phyloP scores from a whole-genome alignment of 1,140 invertebrate genomes.

The Aphidius gifuensis region DNA sequence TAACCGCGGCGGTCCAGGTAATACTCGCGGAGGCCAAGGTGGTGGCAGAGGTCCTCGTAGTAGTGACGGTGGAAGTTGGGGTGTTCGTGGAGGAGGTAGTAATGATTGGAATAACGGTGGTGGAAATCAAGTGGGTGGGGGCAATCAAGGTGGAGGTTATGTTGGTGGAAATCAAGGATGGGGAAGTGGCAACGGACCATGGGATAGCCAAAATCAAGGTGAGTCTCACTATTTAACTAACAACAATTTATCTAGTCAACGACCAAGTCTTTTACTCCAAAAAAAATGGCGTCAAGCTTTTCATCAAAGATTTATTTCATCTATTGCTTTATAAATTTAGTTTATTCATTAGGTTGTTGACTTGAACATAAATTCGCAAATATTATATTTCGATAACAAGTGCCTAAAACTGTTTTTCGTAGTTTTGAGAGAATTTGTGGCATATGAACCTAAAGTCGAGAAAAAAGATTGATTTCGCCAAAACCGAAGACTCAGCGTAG shows the following conservation, averaged over 20 bases:
- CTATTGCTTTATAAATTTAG: no score
- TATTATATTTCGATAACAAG: no score
- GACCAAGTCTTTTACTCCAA: not conserved
- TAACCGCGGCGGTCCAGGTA: slow-evolving; percentile 38
- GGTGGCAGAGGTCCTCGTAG: slow-evolving; percentile 42
- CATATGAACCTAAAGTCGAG: no score
- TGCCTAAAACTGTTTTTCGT: no score
- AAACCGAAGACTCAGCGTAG: no score
- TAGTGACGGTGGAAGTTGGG: slow-evolving; percentile 23
- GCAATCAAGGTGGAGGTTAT: slow-evolving; percentile 46
- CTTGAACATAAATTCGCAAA: no score
- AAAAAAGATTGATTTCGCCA: no score
- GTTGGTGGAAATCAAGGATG: slow-evolving; percentile 52
- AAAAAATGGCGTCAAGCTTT: not conserved
- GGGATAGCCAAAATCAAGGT: slow-evolving; percentile 55
- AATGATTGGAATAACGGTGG: slow-evolving; percentile 53
- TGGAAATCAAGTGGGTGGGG: slow-evolving; percentile 26
- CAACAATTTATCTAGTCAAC: not conserved
- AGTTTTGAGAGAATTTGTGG: no score
- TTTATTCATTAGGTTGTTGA: no score
- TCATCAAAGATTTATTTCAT: not conserved
- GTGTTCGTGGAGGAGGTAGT: no score
- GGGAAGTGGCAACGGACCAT: slow-evolving; percentile 50
- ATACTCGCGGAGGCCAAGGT: slow-evolving; percentile 44
- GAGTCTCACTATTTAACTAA: slow-evolving; percentile 18